Base-by-base conservation (phyloP, 2,888 invertebrate genomes). In the Hydrotaea diabolus region DNA sequence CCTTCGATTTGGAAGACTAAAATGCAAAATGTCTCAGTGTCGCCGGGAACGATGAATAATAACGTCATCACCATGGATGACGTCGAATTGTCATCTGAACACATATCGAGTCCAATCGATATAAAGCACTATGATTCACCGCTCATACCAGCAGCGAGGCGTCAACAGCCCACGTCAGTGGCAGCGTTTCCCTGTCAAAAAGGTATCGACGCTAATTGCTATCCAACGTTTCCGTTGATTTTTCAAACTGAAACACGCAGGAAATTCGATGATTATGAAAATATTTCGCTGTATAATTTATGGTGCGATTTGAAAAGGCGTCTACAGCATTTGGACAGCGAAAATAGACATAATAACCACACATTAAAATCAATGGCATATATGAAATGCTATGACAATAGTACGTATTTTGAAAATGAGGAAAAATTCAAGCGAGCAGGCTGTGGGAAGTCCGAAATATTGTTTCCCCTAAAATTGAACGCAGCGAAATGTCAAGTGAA, bases 81-180 rank as follows among this genome's bases (percentile, higher is more conserved):
- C 83, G 77, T 78, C 39, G 49, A 74, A 64, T 66, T 73, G 66
- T 39, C 74, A 76, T 72, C 71, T 74, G 73, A 66, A 53, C 79
- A 80, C 62, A 64, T 74, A 55, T 74, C 82, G 79, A 74, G 46
- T 46, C 46, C 69, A 69, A 69, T 80, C 55, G 59, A 15, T 74
- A 59, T 74, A 31, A 31, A 8, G 3, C 19, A 21, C 55, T 0
- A 21, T 11, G 77, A 82, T 71, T 77, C 79, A 55, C 7, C n/a
- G n/a, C n/a, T n/a, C n/a, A n/a, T n/a, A n/a, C 46, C 57, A 21
- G 21, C 11, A 15, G 1, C 39, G 17, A 43, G 43, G 46, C 17
- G 36, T 17, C 59, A 13, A 19, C 26, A 9, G 26, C 23, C 39
- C 62, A 76, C 83, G 80, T 77, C 80, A 76, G 46, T 43, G 9